Base-by-base conservation (phyloP, 2,797 vertebrate genomes). In the Chelon auratus region DNA sequence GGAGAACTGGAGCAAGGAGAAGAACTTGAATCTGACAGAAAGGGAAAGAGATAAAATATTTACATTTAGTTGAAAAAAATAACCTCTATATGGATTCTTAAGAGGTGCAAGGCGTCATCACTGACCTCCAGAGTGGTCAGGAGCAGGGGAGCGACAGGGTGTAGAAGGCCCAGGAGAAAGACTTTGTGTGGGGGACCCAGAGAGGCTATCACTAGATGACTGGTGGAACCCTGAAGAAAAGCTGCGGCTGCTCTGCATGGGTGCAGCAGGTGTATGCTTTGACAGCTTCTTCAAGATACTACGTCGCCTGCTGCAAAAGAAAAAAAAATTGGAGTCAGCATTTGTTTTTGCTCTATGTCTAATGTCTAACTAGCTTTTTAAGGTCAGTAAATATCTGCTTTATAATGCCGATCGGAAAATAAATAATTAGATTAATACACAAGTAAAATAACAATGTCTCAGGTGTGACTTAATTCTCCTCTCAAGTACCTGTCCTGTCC, bases 141-240 rank as follows among this genome's bases (percentile, higher is more conserved):
- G 95, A 12, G 94, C 96, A 0, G 96, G 97, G 67, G 95, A 97
- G 77, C 94, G 93, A 85, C 95, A 96, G 0, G 97, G 96, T 0
- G 95, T 95, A 0, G 95, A 80, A 1, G 96, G 95, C 6, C 96
- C 96, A 0, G 97, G 95, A 24, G 96, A 97, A 54, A 97, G 93
- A 76, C 84, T 88, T 66, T 93, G 92, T 0, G 93, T 93, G 26
- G 92, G 92, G 30, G 93, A 94, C 57, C 92, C 96, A 0, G 97
- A 96, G n/a, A 97, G 95, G 89, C 97, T 98, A 89, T 98, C 97
- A 0, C 96, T 96, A 20, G 97, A 97, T 0, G 97, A 97, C 84
- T 97, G 97, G 33, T 97, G 96, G 87, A 97, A 95, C 0, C 96
- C 96, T 0, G 96, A 97, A n/a, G 97, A 97, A 88, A 96, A 97